Evolutionary conservation across 2,888 invertebrate species (phyloP).

Genomic region (Cryptocephalus moraei): DNA sequence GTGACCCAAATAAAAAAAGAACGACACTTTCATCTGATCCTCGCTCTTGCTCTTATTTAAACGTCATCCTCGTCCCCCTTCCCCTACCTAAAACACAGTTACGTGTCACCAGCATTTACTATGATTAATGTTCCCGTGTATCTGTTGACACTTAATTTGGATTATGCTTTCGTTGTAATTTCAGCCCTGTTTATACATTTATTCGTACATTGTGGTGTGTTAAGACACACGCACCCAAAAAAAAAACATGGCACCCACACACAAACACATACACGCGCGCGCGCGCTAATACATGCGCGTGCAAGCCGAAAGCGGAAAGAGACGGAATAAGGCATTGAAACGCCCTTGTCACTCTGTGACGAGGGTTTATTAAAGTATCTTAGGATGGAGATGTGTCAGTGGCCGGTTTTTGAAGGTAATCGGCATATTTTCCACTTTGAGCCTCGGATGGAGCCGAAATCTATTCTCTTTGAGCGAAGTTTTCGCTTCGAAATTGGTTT

Average conservation of each 20-base stretch:
- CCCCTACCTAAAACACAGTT: constrained; percentile 3
- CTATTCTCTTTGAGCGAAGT: too few species aligned
- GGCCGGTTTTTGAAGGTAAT: too few species aligned
- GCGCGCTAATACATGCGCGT: too few species aligned
- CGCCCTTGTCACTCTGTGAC: too few species aligned
- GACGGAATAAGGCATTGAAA: too few species aligned
- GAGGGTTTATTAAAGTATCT: too few species aligned
- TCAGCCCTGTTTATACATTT: background rate
- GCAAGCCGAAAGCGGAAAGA: too few species aligned
- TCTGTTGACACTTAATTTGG: constrained; percentile 7
- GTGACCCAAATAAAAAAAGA: constrained; percentile 5
- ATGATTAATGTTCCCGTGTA: constrained; percentile 6
- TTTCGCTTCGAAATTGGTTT: too few species aligned
- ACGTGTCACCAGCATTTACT: constrained; percentile 7
- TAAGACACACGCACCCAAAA: background rate
- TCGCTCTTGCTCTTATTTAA: constrained; percentile 6
- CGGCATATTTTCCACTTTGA: too few species aligned
- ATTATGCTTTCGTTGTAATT: constrained; percentile 1
- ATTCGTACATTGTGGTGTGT: background rate
- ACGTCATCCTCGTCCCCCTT: constrained; percentile 5
- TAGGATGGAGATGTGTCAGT: too few species aligned
- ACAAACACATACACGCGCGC: too few species aligned
- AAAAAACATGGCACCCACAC: background rate
- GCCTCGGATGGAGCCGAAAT: too few species aligned
- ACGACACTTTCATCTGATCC: constrained; percentile 7